Percentiles rank a stretch among this genome's conserved stretches.
Conservation (phyloP, 2,113 vertebrate species). For the Rhinolophus ferrumequinum region DNA sequence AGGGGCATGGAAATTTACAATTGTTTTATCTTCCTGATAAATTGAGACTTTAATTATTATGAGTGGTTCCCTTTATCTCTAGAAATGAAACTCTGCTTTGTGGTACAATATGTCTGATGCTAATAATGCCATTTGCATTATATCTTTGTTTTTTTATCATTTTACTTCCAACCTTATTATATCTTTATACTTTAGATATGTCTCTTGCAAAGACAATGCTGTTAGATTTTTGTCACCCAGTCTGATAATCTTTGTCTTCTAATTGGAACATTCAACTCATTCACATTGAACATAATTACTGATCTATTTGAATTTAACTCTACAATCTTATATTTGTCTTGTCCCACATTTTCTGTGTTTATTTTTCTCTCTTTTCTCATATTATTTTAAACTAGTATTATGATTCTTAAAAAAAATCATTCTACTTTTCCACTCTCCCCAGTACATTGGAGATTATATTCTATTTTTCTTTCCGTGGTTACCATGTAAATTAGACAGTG, state of each 20-base stretch:
- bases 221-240: conserved; percentile 40
- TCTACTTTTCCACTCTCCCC: neutral
- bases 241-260: conserved; percentile 44
- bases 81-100: neutral
- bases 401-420: conserved; percentile 23
- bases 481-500: conserved; percentile 7
- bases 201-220: neutral
- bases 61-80: neutral
- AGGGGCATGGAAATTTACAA: conserved; percentile 8
- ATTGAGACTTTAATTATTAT: neutral
- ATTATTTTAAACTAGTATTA: conserved; percentile 35
- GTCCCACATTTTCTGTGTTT: conserved; percentile 30
- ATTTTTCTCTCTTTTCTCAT: neutral
- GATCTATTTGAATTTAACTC: conserved; percentile 36
- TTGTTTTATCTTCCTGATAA: neutral
- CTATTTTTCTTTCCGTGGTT: conserved; percentile 32
- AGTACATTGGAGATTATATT: neutral
- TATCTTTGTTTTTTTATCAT: conserved; percentile 10
- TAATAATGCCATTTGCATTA: neutral
- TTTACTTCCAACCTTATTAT: conserved; percentile 39
- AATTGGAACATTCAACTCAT: neutral
- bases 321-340: conserved; percentile 33
- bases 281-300: conserved; percentile 10
- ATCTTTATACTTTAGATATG: conserved; percentile 28
- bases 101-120: neutral